Evolutionary conservation across 2,113 vertebrate species (phyloP).

Genomic region (Macrotus californicus): DNA sequence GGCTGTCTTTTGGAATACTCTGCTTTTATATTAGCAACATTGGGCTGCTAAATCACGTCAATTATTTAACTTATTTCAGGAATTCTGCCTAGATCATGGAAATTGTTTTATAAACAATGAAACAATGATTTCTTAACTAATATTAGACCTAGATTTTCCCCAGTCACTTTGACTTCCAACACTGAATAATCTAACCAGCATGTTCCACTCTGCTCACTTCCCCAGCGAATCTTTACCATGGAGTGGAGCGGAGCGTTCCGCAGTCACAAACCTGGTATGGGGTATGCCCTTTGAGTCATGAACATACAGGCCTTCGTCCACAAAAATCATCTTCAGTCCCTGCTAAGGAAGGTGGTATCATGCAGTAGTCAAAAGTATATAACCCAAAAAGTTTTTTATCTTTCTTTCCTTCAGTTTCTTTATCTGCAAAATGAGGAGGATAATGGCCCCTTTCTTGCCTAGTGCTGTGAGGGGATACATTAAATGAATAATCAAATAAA

Average conservation of each 20-base stretch:
- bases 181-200: neutral
- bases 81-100: neutral
- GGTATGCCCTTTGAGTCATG: neutral
- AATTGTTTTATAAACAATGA: neutral
- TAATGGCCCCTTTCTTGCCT: neutral
- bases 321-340: neutral
- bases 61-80: neutral
- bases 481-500: neutral
- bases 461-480: neutral
- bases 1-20: neutral
- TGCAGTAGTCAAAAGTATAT: neutral
- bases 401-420: neutral
- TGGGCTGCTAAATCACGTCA: neutral
- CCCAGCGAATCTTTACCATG: neutral
- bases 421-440: neutral
- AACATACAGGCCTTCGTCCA: neutral
- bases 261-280: neutral
- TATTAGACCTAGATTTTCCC: neutral
- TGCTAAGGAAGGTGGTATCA: neutral
- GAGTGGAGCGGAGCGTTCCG: neutral
- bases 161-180: neutral
- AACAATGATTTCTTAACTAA: neutral
- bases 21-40: neutral
- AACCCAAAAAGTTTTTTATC: neutral
- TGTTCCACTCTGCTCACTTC: neutral